Percentiles rank a stretch among this genome's conserved stretches.
These are phyloP conservation scores for Chunga burmeisteri DNA, from an alignment of 2,113 vertebrate genomes.

Conservation along the genomic window DNA sequence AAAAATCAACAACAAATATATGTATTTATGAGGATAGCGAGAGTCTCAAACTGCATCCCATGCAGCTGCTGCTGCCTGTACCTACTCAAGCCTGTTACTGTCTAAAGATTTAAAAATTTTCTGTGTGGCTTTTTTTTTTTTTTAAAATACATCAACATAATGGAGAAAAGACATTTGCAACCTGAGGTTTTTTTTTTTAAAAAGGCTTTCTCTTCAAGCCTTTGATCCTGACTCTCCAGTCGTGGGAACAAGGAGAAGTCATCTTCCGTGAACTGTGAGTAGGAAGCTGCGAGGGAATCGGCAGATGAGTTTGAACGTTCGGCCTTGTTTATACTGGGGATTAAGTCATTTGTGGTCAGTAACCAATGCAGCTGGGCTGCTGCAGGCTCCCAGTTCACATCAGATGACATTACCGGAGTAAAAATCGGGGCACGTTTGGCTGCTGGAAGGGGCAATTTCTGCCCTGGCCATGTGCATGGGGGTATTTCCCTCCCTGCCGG, in stretches of 20 bases:
- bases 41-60: background rate
- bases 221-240: constrained; percentile 29
- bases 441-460: background rate
- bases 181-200: background rate
- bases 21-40: background rate
- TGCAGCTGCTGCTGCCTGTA: background rate
- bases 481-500: accelerated
- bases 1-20: background rate
- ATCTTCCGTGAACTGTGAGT: constrained; percentile 50
- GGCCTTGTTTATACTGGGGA: constrained; percentile 56
- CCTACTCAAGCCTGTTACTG: background rate
- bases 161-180: background rate
- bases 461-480: accelerated
- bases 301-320: constrained; percentile 22
- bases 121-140: background rate
- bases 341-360: constrained; percentile 65
- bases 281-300: constrained; percentile 43
- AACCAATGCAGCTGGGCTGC: constrained; percentile 44
- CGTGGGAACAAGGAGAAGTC: constrained; percentile 53
- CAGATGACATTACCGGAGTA: background rate
- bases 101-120: background rate
- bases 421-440: accelerated
- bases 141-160: background rate
- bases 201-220: background rate
- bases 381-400: background rate